Base-by-base conservation (phyloP, 2,888 invertebrate species). In the Drosophila subsilvestris region DNA sequence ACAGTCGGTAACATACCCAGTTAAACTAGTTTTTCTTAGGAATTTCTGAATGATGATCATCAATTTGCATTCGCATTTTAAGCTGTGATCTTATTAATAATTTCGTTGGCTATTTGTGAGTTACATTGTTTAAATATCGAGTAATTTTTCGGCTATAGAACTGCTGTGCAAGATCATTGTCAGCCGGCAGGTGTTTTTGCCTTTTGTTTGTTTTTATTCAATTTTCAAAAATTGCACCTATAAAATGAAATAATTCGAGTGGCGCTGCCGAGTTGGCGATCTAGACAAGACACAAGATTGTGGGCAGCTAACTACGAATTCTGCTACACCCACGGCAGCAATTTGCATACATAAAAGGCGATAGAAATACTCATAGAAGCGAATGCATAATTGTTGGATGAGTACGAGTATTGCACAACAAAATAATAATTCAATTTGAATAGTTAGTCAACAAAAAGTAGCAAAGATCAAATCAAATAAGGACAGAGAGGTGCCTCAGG, bases 321-420 rank as follows among this genome's bases (percentile, higher is more conserved):
- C 45, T 71, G 50, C 18, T 67, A 54, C 75, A 57, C 70, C 75
- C 70, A 71, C 70, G 53, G 48, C 53, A 44, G 8, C 42, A 45
- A 72, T 77, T 83, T 75, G 63, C 66, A 88, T 70, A 42, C 65
- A 44, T 57, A 80, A 77, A 84, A 77, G 87, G 89, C 67, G 63
- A 72, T 63, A 72, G 74, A 55, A 63, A 51, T 49, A 68, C 27
- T 9, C 8, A 3, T n/a, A n/a, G 65, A 72, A 80, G 66, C 58
- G 42, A 69, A 75, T 81, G 63, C 75, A 69, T 63, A 69, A 72
- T 82, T 62, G 77, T 60, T 50, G 59, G 63, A 63, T 7, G 61
- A 25, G 37, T 22, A 62, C n/a, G 37, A 37, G 37, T 37, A 37
- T n/a, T 7, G 37, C 37, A 37, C 12, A 22, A 53, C 37, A 43